phyloP scores from a whole-genome alignment of 2,888 invertebrate species.

The Dolomedes plantarius region DNA sequence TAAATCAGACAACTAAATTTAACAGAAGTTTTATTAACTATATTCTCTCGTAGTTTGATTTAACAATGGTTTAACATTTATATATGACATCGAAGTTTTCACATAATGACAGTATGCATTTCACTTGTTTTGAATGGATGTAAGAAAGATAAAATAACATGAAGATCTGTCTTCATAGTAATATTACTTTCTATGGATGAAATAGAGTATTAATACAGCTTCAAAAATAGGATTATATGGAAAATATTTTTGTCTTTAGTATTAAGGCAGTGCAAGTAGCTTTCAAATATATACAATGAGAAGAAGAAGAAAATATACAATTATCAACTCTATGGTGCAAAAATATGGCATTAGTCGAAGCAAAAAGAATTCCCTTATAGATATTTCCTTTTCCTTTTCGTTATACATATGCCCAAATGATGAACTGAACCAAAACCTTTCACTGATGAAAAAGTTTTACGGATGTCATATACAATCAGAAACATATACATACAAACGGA shows the following conservation, averaged over 20 bases:
- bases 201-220: too few species aligned
- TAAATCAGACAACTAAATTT: too few species aligned
- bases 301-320: not conserved
- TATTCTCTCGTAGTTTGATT: not conserved
- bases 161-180: too few species aligned
- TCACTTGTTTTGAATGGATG: too few species aligned
- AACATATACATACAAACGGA: too few species aligned
- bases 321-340: not conserved
- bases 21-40: not conserved
- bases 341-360: not conserved
- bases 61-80: not conserved
- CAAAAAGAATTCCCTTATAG: not conserved
- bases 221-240: not conserved
- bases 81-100: not conserved
- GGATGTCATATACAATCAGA: too few species aligned
- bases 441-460: too few species aligned
- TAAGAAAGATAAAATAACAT: too few species aligned
- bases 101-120: not conserved
- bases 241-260: slow-evolving; percentile 28
- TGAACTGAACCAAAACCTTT: too few species aligned
- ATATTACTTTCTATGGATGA: too few species aligned
- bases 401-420: too few species aligned
- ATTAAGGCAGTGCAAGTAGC: slow-evolving; percentile 62
- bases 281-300: slow-evolving; percentile 19
- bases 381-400: too few species aligned